phyloP scores from a whole-genome alignment of 2,113 vertebrate species.

The Neopipo cinnamomea region DNA sequence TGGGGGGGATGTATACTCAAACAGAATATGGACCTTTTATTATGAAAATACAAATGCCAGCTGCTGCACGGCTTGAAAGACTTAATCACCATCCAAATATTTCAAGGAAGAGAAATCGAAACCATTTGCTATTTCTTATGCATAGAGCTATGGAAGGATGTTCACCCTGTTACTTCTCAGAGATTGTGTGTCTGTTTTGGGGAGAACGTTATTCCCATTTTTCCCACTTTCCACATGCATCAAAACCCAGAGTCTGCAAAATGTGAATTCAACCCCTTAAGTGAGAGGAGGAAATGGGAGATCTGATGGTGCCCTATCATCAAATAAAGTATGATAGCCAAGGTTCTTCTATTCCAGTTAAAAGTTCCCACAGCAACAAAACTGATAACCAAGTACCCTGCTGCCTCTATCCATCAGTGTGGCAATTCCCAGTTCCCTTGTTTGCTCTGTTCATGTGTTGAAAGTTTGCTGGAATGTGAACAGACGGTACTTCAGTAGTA shows the following conservation, averaged over 20 bases:
- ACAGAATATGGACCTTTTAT: background rate
- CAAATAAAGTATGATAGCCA: background rate
- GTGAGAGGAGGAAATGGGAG: background rate
- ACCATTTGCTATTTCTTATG: conserved; percentile 2
- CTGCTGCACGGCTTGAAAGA: conserved; percentile 14
- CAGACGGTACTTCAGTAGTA: conserved; percentile 21
- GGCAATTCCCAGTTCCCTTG: background rate
- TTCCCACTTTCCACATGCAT: background rate
- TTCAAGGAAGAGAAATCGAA: conserved; percentile 21
- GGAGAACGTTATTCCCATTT: background rate
- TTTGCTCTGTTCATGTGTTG: conserved; percentile 1
- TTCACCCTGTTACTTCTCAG: background rate
- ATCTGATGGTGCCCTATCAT: background rate
- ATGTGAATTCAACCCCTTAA: background rate
- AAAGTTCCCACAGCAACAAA: background rate
- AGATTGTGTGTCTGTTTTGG: background rate
- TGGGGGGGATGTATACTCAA: background rate
- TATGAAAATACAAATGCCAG: conserved; percentile 34
- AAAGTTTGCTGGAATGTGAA: conserved; percentile 63
- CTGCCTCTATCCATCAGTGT: background rate
- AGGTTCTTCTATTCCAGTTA: background rate
- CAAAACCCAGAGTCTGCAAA: background rate
- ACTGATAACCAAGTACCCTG: background rate
- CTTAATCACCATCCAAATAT: background rate
- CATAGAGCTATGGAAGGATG: background rate